Conservation (phyloP, 2,888 invertebrate species). For the Mythimna loreyi region DNA sequence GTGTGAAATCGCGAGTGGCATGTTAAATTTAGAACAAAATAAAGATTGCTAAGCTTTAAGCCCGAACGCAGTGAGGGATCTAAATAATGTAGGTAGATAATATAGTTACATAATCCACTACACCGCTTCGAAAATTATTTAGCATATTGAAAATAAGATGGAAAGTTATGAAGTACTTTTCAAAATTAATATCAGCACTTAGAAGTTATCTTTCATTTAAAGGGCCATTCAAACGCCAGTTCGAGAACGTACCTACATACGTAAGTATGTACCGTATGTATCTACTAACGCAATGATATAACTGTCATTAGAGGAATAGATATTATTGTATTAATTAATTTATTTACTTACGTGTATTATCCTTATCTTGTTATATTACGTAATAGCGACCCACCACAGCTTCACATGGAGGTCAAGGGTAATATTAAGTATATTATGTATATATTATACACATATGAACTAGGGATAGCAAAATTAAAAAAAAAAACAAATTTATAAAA, state of each 20-base stretch:
- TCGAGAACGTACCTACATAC: not conserved
- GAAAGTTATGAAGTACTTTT: not conserved
- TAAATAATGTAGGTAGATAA: too few species aligned
- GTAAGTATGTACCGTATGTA: not conserved
- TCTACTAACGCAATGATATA: not conserved
- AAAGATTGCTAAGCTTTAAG: too few species aligned
- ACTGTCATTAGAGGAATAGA: not conserved
- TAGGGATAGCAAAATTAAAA: too few species aligned
- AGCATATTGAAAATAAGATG: not conserved
- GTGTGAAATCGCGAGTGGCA: too few species aligned
- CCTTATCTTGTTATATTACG: too few species aligned
- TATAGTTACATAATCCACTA: not conserved
- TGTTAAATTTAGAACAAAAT: too few species aligned
- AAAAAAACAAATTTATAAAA: too few species aligned
- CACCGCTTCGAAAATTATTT: not conserved
- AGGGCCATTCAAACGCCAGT: not conserved
- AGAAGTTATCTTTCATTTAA: slow-evolving; percentile 8
- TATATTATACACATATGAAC: too few species aligned
- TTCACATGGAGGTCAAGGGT: too few species aligned
- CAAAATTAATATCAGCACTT: not conserved
- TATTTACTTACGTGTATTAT: not conserved
- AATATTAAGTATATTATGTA: too few species aligned
- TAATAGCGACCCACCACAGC: too few species aligned
- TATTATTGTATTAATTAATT: not conserved
- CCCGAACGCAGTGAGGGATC: too few species aligned